These are phyloP conservation scores for Sisyra nigra DNA, from an alignment of 2,888 invertebrate genomes.

Conservation along the genomic window DNA sequence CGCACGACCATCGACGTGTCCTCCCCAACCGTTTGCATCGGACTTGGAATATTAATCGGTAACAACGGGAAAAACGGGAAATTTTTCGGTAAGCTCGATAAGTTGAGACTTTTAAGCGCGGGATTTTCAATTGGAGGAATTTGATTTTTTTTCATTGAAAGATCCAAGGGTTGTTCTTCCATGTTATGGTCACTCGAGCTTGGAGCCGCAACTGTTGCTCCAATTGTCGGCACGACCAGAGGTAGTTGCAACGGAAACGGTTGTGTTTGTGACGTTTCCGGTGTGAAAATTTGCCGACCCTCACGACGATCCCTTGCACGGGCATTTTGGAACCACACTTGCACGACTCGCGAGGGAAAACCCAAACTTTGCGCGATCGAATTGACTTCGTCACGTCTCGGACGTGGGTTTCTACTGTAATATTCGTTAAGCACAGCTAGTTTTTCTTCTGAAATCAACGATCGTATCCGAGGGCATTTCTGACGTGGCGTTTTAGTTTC, in stretches of 20 bases:
- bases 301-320: slow-evolving; percentile 74
- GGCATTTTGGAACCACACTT: slow-evolving; percentile 96
- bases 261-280: slow-evolving; percentile 23
- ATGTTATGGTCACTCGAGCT: slow-evolving; percentile 16
- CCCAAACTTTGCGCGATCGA: slow-evolving; percentile 68
- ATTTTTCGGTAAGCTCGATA: slow-evolving; percentile 45
- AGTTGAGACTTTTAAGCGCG: slow-evolving; percentile 24
- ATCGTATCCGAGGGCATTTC: slow-evolving; percentile 78
- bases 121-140: slow-evolving; percentile 27
- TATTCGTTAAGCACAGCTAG: slow-evolving; percentile 75
- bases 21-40: slow-evolving; percentile 33
- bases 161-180: slow-evolving; percentile 72
- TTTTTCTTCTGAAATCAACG: slow-evolving; percentile 89
- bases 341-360: slow-evolving; percentile 63
- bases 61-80: slow-evolving; percentile 38
- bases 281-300: slow-evolving; percentile 32
- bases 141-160: slow-evolving; percentile 66
- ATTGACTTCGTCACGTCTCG: slow-evolving; percentile 84
- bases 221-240: slow-evolving; percentile 11
- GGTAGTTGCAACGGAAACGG: slow-evolving; percentile 13
- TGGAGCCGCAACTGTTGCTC: neutral
- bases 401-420: slow-evolving; percentile 80
- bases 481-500: slow-evolving; percentile 15
- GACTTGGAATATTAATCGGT: slow-evolving; percentile 38
- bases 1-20: slow-evolving; percentile 17